A percentile compares a stretch with the other conserved stretches of the same genome.
These are phyloP conservation scores for Linnaemya vulpina DNA, from an alignment of 2,888 invertebrate species.

Conservation along the genomic window DNA sequence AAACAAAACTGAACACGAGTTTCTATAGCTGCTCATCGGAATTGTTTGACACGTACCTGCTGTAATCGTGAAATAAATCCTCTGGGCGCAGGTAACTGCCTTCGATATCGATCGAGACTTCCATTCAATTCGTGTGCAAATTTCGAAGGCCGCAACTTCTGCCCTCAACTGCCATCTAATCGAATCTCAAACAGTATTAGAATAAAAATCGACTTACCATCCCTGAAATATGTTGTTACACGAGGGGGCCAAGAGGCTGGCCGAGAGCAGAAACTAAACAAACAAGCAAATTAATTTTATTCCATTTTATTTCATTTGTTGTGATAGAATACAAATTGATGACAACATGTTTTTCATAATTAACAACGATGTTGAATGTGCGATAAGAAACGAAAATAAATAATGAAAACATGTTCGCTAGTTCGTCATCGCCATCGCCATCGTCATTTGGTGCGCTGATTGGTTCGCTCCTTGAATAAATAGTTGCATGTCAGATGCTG, in stretches of 20 bases:
- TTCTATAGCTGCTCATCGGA: too few species aligned
- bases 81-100: too few species aligned
- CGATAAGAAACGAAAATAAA: conserved; percentile 46
- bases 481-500: conserved; percentile 28
- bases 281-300: conserved; percentile 49
- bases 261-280: neutral
- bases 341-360: conserved; percentile 65
- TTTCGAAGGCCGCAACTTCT: too few species aligned
- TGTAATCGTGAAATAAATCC: too few species aligned
- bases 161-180: too few species aligned
- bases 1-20: too few species aligned
- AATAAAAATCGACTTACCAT: neutral
- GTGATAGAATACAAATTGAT: conserved; percentile 67
- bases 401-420: conserved; percentile 55
- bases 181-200: too few species aligned
- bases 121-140: too few species aligned
- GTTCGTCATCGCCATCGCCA: too few species aligned
- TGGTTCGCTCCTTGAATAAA: neutral
- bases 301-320: conserved; percentile 55
- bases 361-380: conserved; percentile 58
- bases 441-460: neutral
- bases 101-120: too few species aligned
- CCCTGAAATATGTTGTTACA: neutral
- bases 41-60: too few species aligned
- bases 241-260: neutral